phyloP scores from a whole-genome alignment of 2,888 invertebrate genomes.

The Amorpha juglandis region DNA sequence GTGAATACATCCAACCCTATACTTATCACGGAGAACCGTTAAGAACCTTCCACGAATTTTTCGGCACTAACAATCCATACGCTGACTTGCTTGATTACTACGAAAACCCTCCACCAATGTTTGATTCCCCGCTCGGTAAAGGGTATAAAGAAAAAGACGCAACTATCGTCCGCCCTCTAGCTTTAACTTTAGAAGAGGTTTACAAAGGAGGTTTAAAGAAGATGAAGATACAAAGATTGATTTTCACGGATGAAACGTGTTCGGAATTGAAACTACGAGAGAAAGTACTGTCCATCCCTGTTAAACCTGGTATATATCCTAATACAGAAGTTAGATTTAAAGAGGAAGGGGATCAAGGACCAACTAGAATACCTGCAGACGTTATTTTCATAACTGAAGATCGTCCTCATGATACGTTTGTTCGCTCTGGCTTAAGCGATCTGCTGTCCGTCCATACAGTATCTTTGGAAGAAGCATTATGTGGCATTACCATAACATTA shows the following conservation, averaged over 20 bases:
- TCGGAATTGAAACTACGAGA: slow-evolving; percentile 86
- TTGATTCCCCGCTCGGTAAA: slow-evolving; percentile 85
- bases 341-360: slow-evolving; percentile 92
- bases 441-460: slow-evolving; percentile 86
- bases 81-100: slow-evolving; percentile 89
- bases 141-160: slow-evolving; percentile 86
- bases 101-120: slow-evolving; percentile 85
- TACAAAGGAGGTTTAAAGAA: slow-evolving; percentile 91
- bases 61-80: slow-evolving; percentile 93
- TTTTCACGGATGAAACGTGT: slow-evolving; percentile 86
- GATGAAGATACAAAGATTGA: slow-evolving; percentile 90
- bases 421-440: slow-evolving; percentile 86
- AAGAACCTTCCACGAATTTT: slow-evolving; percentile 90
- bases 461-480: slow-evolving; percentile 88
- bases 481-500: slow-evolving; percentile 87
- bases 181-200: slow-evolving; percentile 82
- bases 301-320: slow-evolving; percentile 89
- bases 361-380: slow-evolving; percentile 89
- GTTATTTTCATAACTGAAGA: slow-evolving; percentile 90
- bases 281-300: slow-evolving; percentile 89
- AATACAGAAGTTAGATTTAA: slow-evolving; percentile 90
- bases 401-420: slow-evolving; percentile 87
- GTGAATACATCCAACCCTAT: slow-evolving; percentile 88
- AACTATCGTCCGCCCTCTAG: slow-evolving; percentile 75
- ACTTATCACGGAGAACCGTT: slow-evolving; percentile 92